Conservation (phyloP, 2,888 invertebrate genomes). For the Microctonus aethiopoides region DNA sequence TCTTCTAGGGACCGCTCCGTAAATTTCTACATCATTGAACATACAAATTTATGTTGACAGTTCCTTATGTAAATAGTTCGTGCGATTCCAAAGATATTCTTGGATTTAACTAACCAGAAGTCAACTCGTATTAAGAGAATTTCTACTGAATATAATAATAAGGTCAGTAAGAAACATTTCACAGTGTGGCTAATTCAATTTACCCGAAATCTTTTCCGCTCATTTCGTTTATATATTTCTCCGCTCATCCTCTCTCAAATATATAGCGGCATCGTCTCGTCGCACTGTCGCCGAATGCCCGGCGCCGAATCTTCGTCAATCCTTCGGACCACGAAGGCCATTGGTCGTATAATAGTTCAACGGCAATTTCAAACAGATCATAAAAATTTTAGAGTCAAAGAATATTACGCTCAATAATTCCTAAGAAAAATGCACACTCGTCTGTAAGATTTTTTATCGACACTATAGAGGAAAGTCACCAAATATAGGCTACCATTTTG, state of each 20-base stretch:
- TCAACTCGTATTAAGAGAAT: too few species aligned
- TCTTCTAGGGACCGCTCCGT: too few species aligned
- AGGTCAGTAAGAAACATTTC: conserved; percentile 33
- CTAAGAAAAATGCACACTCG: not conserved
- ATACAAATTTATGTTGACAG: too few species aligned
- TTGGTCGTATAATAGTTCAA: not conserved
- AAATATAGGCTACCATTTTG: not conserved
- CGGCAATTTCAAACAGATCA: not conserved
- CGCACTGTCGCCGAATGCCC: conserved; percentile 32
- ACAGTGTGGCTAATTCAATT: not conserved
- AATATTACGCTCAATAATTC: not conserved
- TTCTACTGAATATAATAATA: too few species aligned
- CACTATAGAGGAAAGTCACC: too few species aligned
- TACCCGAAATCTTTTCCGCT: conserved; percentile 21
- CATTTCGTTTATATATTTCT: not conserved
- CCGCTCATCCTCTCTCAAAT: not conserved
- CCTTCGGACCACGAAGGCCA: not conserved
- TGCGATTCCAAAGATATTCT: too few species aligned
- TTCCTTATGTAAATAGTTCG: too few species aligned
- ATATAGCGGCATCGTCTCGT: conserved; percentile 32
- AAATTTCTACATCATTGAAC: too few species aligned
- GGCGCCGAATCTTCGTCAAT: conserved; percentile 25
- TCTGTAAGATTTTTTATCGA: too few species aligned
- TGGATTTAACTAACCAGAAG: too few species aligned
- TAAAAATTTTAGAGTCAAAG: not conserved